A percentile compares a stretch with the other conserved stretches of the same genome.
phyloP scores from a whole-genome alignment of 2,797 vertebrate species.

The Girardinus metallicus region DNA sequence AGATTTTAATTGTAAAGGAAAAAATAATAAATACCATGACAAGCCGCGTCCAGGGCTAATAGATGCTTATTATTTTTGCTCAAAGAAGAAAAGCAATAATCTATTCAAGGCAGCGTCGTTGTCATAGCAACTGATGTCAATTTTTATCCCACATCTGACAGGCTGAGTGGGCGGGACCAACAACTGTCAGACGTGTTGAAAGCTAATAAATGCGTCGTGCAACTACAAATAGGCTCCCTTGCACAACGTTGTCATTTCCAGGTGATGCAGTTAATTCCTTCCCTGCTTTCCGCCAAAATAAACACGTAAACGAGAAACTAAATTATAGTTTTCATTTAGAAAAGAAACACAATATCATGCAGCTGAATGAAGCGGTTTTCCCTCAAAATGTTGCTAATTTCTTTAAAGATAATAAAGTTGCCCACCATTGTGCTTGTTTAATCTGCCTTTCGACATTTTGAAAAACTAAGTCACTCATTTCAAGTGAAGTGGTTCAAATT shows the following conservation, averaged over 20 bases:
- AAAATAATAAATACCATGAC: conserved; percentile 12
- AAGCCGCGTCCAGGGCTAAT: conserved; percentile 34
- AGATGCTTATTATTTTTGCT: conserved; percentile 50
- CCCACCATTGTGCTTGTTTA: neutral
- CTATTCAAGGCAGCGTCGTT: conserved; percentile 63
- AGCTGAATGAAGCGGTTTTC: neutral
- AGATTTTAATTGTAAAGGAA: neutral
- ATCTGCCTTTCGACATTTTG: neutral
- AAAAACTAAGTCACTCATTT: neutral
- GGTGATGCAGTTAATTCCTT: neutral
- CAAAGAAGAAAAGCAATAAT: conserved; percentile 50
- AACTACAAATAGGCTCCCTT: neutral
- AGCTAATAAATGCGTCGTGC: conserved; percentile 7
- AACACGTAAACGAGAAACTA: neutral
- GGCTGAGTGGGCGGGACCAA: conserved; percentile 54
- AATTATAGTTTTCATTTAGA: neutral
- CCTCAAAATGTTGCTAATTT: neutral
- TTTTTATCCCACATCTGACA: conserved; percentile 56
- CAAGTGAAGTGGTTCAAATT: neutral
- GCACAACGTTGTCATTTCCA: neutral
- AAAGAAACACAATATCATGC: conserved; percentile 5
- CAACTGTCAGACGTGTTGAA: conserved; percentile 4
- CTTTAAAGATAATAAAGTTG: neutral
- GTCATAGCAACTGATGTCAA: conserved; percentile 70
- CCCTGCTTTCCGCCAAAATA: neutral